Percentiles rank a stretch among this genome's conserved stretches.
These are phyloP conservation scores for Pelobates fuscus DNA, from an alignment of 2,113 vertebrate genomes.

Conservation along the genomic window DNA sequence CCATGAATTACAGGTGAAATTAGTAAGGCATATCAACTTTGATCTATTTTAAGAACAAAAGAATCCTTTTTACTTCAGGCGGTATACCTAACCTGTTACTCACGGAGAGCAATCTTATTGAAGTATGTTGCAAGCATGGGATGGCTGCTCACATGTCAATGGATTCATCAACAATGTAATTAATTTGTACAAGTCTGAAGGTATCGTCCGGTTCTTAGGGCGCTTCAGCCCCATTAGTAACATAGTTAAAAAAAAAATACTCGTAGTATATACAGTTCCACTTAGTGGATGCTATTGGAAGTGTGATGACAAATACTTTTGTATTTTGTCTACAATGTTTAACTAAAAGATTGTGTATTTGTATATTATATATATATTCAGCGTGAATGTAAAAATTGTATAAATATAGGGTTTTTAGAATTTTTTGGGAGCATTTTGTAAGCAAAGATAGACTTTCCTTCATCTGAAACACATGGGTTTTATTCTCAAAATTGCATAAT, in stretches of 20 bases:
- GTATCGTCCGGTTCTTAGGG: slow-evolving; percentile 17
- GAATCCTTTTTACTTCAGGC: slow-evolving; percentile 24
- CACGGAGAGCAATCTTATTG: slow-evolving; percentile 33
- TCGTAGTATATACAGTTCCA: not conserved
- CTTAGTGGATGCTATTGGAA: not conserved
- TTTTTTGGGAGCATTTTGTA: no score
- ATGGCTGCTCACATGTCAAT: slow-evolving; percentile 35
- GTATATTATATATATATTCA: no score
- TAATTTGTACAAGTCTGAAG: slow-evolving; percentile 19
- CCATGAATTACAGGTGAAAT: slow-evolving; percentile 10
- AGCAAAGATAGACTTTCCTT: no score
- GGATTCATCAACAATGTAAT: slow-evolving; percentile 30
- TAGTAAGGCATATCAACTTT: slow-evolving; percentile 32
- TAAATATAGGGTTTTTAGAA: no score
- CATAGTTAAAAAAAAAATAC: not conserved
- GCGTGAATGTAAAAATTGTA: no score
- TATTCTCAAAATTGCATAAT: no score
- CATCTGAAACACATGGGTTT: no score
- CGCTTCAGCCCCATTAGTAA: not conserved
- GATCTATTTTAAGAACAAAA: slow-evolving; percentile 46
- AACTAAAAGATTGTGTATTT: no score
- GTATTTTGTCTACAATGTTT: no score
- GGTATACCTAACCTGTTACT: slow-evolving; percentile 37
- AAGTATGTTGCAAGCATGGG: slow-evolving; percentile 20
- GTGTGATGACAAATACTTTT: not conserved